Base-by-base conservation (phyloP, 2,797 vertebrate genomes). In the Antrozous pallidus region DNA sequence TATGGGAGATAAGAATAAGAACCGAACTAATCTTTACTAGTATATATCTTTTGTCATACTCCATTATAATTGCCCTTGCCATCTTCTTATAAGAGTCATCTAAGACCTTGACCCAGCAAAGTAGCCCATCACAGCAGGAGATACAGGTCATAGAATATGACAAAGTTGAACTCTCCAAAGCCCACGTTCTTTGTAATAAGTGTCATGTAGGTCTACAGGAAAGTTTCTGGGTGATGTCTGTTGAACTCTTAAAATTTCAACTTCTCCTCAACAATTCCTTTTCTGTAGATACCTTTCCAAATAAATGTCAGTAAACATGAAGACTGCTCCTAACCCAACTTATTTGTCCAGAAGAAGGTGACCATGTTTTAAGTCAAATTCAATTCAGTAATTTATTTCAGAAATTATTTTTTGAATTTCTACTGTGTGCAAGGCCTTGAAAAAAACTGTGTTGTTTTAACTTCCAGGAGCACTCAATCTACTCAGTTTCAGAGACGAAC, bases 321-420 rank as follows among this genome's bases (percentile, higher is more conserved):
- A 77, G 56, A 58, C 33, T 49, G 0, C 24, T 74, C n/a, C 28
- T 84, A 67, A 81, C 16, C 31, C 69, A 85, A 69, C 12, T 75
- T 45, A 70, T 38, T 38, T 16, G 8, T 90, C 58, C 38, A 45
- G 40, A 75, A 45, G 58, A 63, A 13, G 11, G 8, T 28, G 42
- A 58, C 14, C 20, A 6, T 28, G 11, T 45, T 69, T 54, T 75
- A 81, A 81, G 26, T 93, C 42, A 85, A 80, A 75, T 38, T 79
- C 38, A 88, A 65, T 16, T 61, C 58, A 84, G 33, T 5, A 16
- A 45, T 83, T 71, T 47, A 73, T 70, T 75, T 90, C 26, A 54
- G 85, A 86, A 70, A 69, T 70, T 49, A 36, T 36, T 86, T 93
- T 95, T 75, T 65, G 26, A 90, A 81, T 69, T 42, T 36, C 31